Conservation (phyloP, 2,113 vertebrate species). For the Octodon degus region DNA sequence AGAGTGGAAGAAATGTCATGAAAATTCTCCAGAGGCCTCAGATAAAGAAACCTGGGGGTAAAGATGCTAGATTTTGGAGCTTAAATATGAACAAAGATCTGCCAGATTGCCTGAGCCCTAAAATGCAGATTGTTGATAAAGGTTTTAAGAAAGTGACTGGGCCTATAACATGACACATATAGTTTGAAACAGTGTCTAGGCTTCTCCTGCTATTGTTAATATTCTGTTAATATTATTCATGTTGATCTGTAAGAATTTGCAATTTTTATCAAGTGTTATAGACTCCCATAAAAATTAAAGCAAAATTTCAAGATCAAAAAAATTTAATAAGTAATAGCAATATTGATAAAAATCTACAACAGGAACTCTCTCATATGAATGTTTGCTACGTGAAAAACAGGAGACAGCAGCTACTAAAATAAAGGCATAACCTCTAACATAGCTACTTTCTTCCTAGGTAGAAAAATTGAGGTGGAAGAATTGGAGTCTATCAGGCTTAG, state of each 20-base stretch:
- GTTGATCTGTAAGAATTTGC: neutral
- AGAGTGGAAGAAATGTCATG: neutral
- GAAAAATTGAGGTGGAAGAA: neutral
- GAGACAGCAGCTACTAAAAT: neutral
- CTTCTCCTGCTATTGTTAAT: neutral
- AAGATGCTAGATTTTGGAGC: neutral
- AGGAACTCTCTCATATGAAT: neutral
- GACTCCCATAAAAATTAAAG: neutral
- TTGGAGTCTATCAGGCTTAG: neutral
- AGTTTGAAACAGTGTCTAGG: neutral
- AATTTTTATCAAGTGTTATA: neutral
- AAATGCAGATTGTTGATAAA: neutral
- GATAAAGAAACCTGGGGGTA: neutral
- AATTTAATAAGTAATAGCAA: neutral
- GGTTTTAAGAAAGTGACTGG: rapidly evolving
- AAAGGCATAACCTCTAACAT: neutral
- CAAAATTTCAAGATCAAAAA: neutral
- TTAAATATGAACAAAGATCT: neutral
- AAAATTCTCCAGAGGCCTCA: neutral
- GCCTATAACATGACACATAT: neutral
- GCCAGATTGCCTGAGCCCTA: too few relatives aligned
- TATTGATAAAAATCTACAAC: neutral
- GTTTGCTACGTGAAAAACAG: neutral
- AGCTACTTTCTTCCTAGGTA: neutral
- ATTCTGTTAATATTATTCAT: neutral